Evolutionary conservation across 1,140 invertebrate genomes (phyloP).

Genomic region (Varroa destructor): DNA sequence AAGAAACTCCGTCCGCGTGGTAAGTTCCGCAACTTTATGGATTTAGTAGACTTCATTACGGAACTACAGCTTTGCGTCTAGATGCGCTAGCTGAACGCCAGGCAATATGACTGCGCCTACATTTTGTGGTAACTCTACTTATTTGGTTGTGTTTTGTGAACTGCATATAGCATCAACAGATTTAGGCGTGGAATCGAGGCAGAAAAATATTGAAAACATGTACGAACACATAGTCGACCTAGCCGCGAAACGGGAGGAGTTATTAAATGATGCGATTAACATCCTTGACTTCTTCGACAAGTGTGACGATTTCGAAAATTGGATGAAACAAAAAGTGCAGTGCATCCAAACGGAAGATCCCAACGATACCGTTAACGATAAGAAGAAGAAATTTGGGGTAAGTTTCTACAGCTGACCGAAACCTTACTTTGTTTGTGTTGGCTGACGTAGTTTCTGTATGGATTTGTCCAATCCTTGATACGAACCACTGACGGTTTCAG

Average conservation of each 20-base stretch:
- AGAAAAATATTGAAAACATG: conserved; percentile 61
- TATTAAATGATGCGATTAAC: conserved; percentile 79
- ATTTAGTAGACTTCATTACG: no score
- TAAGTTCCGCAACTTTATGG: background rate
- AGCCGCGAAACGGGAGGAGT: conserved; percentile 51
- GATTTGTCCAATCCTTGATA: no score
- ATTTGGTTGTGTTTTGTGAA: conserved; percentile 31
- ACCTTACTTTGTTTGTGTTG: background rate
- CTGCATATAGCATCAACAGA: conserved; percentile 30
- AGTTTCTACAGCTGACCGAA: conserved; percentile 29
- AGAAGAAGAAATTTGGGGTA: conserved; percentile 84
- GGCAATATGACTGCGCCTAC: no score
- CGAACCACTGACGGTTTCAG: no score
- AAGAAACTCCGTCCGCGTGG: conserved; percentile 41
- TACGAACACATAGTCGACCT: conserved; percentile 67
- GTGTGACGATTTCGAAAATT: conserved; percentile 92
- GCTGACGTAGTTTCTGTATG: conserved; percentile 1
- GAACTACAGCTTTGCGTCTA: no score
- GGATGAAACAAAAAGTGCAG: conserved; percentile 75
- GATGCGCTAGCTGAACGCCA: no score
- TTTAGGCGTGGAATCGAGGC: conserved; percentile 59
- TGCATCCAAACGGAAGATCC: conserved; percentile 54
- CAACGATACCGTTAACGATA: conserved; percentile 76
- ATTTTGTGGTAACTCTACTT: no score
- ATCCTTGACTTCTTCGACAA: conserved; percentile 90